These are phyloP conservation scores for Anisognathus igniventris DNA, from an alignment of 2,797 vertebrate genomes.

Conservation along the genomic window DNA sequence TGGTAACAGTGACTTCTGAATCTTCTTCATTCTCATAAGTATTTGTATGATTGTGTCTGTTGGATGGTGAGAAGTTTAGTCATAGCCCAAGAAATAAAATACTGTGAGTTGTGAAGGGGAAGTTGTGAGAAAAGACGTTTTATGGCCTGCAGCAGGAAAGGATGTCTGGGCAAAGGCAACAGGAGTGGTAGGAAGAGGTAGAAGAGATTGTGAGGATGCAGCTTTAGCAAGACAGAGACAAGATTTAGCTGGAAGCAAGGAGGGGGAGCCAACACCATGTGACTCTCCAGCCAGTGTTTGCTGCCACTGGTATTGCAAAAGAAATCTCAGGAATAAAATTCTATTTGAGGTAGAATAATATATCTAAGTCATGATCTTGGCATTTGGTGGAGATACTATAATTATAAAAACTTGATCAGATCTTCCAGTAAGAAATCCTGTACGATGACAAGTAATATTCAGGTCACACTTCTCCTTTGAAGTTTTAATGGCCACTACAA, in stretches of 20 bases:
- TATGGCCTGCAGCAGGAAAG: not conserved
- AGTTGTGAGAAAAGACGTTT: not conserved
- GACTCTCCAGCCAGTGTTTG: not conserved
- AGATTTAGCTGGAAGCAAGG: not conserved
- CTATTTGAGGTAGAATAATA: not conserved
- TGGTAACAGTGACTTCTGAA: not conserved
- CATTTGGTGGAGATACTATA: not conserved
- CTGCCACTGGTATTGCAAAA: not conserved
- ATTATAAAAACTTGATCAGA: slow-evolving; percentile 37
- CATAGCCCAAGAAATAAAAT: not conserved
- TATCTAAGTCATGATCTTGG: not conserved
- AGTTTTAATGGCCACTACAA: slow-evolving; percentile 69
- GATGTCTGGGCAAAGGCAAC: not conserved
- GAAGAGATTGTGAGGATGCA: not conserved
- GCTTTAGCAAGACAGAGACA: not conserved
- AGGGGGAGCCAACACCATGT: not conserved
- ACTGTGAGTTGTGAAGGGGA: not conserved
- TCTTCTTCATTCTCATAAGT: not conserved
- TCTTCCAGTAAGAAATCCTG: slow-evolving; percentile 11
- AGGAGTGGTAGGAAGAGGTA: not conserved
- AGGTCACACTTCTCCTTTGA: slow-evolving; percentile 60
- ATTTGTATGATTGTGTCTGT: not conserved
- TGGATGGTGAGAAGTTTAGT: not conserved
- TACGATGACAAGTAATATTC: slow-evolving; percentile 29
- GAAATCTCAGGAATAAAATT: slow-evolving; percentile 10